Evolutionary conservation across 2,888 invertebrate species (phyloP).

Genomic region (Opisthograptis luteolata): DNA sequence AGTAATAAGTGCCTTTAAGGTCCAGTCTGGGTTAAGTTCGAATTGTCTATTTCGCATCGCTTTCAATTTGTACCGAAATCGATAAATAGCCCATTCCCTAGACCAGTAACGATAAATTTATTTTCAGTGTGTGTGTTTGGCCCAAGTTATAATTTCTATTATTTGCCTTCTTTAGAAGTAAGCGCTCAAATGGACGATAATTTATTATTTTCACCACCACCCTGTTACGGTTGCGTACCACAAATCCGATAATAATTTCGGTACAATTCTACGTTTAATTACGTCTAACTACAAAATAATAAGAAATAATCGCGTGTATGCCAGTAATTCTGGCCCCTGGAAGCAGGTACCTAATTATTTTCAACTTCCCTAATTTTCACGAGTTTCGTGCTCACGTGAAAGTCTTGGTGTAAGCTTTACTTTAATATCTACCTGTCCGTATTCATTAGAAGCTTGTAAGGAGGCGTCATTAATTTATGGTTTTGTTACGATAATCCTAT

Average conservation of each 20-base stretch:
- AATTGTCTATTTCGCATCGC: background rate
- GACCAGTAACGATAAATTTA: constrained; percentile 9
- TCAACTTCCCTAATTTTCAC: constrained; percentile 62
- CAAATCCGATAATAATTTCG: constrained; percentile 59
- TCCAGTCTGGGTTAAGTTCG: background rate
- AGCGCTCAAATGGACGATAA: constrained; percentile 27
- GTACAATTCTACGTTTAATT: constrained; percentile 70
- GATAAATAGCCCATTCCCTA: constrained; percentile 9
- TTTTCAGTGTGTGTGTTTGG: constrained; percentile 5
- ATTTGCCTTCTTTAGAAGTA: constrained; percentile 9
- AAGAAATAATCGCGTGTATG: constrained; percentile 72
- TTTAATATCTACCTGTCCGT: constrained; percentile 10
- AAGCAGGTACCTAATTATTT: constrained; percentile 68
- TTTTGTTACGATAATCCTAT: no score
- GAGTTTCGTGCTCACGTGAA: constrained; percentile 54
- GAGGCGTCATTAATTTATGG: background rate
- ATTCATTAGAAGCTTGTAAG: background rate
- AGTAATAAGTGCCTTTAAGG: background rate
- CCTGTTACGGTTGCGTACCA: constrained; percentile 41
- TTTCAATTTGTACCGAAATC: constrained; percentile 10
- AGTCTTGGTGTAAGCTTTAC: constrained; percentile 6
- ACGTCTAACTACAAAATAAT: constrained; percentile 77
- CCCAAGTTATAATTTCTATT: constrained; percentile 21
- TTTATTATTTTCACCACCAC: constrained; percentile 33
- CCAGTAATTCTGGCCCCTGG: constrained; percentile 66